Evolutionary conservation across 2,888 invertebrate genomes (phyloP).

Genomic region (Diaperis boleti): DNA sequence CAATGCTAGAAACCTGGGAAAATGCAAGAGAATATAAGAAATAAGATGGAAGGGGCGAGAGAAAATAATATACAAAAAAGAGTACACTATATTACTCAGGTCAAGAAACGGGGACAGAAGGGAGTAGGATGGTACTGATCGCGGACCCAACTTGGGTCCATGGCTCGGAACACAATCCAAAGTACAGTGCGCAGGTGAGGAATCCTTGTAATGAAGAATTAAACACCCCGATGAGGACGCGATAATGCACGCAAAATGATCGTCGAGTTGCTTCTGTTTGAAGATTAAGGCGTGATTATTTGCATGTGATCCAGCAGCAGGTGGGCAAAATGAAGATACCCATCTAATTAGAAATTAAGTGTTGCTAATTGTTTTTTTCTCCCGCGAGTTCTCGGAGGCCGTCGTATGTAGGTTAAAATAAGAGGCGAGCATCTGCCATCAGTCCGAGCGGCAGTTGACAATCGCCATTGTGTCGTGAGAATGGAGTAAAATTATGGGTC

Average conservation of each 20-base stretch:
- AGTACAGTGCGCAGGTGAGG: slow-evolving; percentile 16
- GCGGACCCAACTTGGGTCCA: too few relatives aligned
- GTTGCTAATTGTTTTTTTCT: slow-evolving; percentile 24
- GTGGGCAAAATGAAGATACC: slow-evolving; percentile 22
- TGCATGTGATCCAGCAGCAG: slow-evolving; percentile 24
- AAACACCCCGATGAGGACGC: slow-evolving; percentile 2
- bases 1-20: too few relatives aligned
- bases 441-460: slow-evolving; percentile 19
- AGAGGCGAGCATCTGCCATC: neutral
- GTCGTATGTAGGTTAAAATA: slow-evolving; percentile 5
- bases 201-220: slow-evolving; percentile 14
- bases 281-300: slow-evolving; percentile 29
- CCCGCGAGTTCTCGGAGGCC: too few relatives aligned
- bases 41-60: too few relatives aligned
- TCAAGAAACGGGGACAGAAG: too few relatives aligned
- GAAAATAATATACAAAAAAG: too few relatives aligned
- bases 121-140: too few relatives aligned
- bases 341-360: slow-evolving; percentile 29
- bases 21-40: too few relatives aligned
- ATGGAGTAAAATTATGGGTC: slow-evolving; percentile 40
- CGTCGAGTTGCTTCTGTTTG: slow-evolving; percentile 27
- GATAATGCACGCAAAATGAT: slow-evolving; percentile 29
- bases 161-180: too few relatives aligned
- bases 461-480: slow-evolving; percentile 34
- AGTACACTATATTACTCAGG: too few relatives aligned